phyloP scores from a whole-genome alignment of 2,888 invertebrate species.

The Diachrysia chrysitis region DNA sequence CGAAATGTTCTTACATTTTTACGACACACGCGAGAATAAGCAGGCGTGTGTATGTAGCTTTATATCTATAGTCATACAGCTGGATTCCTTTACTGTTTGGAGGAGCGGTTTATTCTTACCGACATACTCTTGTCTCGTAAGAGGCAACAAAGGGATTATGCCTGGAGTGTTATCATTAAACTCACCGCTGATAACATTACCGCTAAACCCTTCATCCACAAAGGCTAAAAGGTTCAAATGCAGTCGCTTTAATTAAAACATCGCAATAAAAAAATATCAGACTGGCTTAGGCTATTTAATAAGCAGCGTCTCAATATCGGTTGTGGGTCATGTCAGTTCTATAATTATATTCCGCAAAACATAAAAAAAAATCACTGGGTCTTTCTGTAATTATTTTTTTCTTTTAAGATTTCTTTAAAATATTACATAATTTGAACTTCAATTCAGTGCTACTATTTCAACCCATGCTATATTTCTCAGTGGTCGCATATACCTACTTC shows the following conservation, averaged over 20 bases:
- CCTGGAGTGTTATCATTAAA: conserved; percentile 27
- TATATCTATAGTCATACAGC: conserved; percentile 11
- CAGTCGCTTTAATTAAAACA: conserved; percentile 3
- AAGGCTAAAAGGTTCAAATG: background rate
- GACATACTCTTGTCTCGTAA: conserved; percentile 8
- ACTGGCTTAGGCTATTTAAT: background rate
- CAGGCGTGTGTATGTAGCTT: conserved; percentile 8
- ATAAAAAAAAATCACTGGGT: no score
- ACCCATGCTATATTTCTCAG: background rate
- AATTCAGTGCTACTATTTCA: background rate
- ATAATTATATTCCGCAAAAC: no score
- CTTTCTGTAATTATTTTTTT: no score
- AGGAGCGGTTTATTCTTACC: conserved; percentile 8
- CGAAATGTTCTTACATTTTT: conserved; percentile 36
- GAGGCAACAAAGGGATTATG: conserved; percentile 31
- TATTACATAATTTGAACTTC: no score
- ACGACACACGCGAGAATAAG: conserved; percentile 31
- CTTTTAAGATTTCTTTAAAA: background rate
- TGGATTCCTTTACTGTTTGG: conserved; percentile 18
- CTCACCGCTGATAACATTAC: conserved; percentile 18
- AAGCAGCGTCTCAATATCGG: no score
- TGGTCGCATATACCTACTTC: background rate
- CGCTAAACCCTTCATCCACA: conserved; percentile 12
- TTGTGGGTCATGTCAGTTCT: no score
- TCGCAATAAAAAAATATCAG: background rate